phyloP scores from a whole-genome alignment of 2,888 invertebrate genomes.

The Clivina fossor region DNA sequence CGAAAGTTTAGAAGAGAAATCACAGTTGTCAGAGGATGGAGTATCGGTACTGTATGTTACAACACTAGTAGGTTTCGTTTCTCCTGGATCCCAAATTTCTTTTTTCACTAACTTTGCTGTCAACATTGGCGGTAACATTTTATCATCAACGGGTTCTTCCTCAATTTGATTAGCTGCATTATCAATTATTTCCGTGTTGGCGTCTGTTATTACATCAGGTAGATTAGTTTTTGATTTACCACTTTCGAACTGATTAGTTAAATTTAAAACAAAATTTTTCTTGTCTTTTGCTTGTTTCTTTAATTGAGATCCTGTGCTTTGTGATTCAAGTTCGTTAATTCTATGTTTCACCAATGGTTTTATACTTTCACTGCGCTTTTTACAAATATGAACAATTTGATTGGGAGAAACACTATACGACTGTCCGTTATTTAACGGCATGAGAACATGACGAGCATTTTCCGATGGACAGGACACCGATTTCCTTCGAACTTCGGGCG shows the following conservation, averaged over 20 bases:
- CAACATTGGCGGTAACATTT: conserved; percentile 45
- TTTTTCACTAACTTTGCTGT: conserved; percentile 55
- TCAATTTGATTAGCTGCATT: conserved; percentile 47
- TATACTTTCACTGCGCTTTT: conserved; percentile 39
- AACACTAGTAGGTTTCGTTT: conserved; percentile 45
- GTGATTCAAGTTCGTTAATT: conserved; percentile 71
- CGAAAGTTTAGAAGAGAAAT: conserved; percentile 42
- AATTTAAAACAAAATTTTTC: conserved; percentile 57
- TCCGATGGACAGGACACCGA: conserved; percentile 25
- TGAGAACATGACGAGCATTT: conserved; percentile 71
- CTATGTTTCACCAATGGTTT: conserved; percentile 66
- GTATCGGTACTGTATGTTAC: conserved; percentile 34
- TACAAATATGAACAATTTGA: conserved; percentile 75
- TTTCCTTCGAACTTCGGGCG: conserved; percentile 31
- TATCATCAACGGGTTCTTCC: conserved; percentile 42
- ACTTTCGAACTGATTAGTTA: conserved; percentile 60
- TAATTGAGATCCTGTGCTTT: conserved; percentile 41
- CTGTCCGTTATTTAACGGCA: conserved; percentile 83
- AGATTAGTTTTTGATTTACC: conserved; percentile 50
- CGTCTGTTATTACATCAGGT: too few species aligned
- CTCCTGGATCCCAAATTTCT: conserved; percentile 71
- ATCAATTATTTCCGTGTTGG: too few species aligned
- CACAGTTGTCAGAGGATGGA: conserved; percentile 50
- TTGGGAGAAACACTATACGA: conserved; percentile 90
- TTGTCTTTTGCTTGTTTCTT: conserved; percentile 38